Conservation (phyloP, 1,140 invertebrate genomes). For the Zaprionus lachaisei region DNA sequence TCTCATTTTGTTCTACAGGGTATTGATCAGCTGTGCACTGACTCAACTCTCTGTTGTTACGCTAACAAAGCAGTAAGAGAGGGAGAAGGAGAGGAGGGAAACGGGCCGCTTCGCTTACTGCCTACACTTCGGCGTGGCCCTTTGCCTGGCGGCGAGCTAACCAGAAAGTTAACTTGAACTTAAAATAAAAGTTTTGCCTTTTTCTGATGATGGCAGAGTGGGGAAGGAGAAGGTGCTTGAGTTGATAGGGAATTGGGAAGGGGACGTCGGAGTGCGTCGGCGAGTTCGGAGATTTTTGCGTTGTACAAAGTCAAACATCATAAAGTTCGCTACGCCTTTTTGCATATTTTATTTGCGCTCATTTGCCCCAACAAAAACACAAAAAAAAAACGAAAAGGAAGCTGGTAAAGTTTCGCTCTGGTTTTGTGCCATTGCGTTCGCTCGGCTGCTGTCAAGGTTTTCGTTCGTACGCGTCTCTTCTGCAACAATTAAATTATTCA, state of each 20-base stretch:
- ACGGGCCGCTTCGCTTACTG: not conserved
- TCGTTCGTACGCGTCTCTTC: slow-evolving; percentile 48
- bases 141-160: slow-evolving; percentile 61
- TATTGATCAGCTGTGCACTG: not conserved
- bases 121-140: slow-evolving; percentile 22
- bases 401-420: slow-evolving; percentile 47
- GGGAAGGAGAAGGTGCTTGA: slow-evolving; percentile 12
- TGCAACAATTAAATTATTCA: slow-evolving; percentile 80
- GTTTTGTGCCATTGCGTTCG: slow-evolving; percentile 51
- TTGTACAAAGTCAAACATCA: slow-evolving; percentile 81
- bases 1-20: not conserved
- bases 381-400: slow-evolving; percentile 16
- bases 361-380: slow-evolving; percentile 50
- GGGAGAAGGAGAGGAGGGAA: not conserved
- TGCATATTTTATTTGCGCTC: slow-evolving; percentile 82
- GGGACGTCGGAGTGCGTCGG: not conserved
- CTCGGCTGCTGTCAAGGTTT: slow-evolving; percentile 50
- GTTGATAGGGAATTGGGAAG: not conserved
- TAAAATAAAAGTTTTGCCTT: slow-evolving; percentile 78
- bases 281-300: slow-evolving; percentile 49
- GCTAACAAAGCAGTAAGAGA: not conserved
- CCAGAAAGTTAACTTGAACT: slow-evolving; percentile 80
- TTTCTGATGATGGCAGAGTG: slow-evolving; percentile 37
- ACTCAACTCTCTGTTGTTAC: not conserved
- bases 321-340: slow-evolving; percentile 82